These are phyloP conservation scores for Dissostichus mawsoni DNA, from an alignment of 2,113 vertebrate species.

Conservation along the genomic window DNA sequence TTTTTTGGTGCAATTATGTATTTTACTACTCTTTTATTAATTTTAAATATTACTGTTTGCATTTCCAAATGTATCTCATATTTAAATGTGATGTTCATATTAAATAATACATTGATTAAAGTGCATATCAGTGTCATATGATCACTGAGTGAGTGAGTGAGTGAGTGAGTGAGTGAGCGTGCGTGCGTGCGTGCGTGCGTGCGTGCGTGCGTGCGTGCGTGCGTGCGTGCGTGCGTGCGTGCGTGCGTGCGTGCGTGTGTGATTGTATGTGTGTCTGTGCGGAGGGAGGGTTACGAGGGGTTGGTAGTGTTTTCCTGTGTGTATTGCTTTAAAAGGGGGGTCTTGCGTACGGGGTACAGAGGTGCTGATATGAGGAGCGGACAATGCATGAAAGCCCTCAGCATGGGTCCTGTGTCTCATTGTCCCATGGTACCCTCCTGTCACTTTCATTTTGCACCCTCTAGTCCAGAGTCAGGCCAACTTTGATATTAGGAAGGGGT, in stretches of 20 bases:
- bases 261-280: conserved; percentile 5
- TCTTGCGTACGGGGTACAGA: conserved; percentile 74
- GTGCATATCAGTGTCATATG: neutral
- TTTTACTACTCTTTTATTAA: conserved; percentile 5
- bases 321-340: conserved; percentile 63
- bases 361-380: conserved; percentile 85
- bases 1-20: neutral
- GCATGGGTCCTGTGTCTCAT: conserved; percentile 85
- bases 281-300: neutral
- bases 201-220: conserved; percentile 18
- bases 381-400: conserved; percentile 87
- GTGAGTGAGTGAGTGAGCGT: neutral
- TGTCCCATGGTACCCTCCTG: conserved; percentile 86
- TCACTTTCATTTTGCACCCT: conserved; percentile 88
- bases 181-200: conserved; percentile 7
- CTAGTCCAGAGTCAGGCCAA: conserved; percentile 83
- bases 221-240: conserved; percentile 14
- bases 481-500: conserved; percentile 85
- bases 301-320: conserved; percentile 64
- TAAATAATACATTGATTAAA: neutral
- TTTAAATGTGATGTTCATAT: neutral
- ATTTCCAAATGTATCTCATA: neutral
- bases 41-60: conserved; percentile 7
- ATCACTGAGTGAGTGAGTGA: neutral
- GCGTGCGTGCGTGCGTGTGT: conserved; percentile 29